phyloP scores from a whole-genome alignment of 30 jellyfish, hydroid and myxozoan genomes.

The Hydractinia symbiolongicarpus region DNA sequence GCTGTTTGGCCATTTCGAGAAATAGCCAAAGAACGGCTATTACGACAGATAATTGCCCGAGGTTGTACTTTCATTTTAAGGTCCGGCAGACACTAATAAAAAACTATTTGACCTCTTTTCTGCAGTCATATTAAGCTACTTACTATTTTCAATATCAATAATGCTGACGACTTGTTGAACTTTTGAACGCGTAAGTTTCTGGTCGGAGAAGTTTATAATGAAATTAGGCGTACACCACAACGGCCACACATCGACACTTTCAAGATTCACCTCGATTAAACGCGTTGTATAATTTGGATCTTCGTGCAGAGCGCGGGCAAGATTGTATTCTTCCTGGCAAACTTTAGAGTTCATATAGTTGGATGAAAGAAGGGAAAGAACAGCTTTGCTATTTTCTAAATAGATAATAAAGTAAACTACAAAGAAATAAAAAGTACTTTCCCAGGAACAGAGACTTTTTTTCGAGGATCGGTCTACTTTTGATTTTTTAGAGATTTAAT shows the following conservation, averaged over 20 bases:
- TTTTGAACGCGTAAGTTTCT: background rate
- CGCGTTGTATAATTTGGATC: constrained; percentile 55
- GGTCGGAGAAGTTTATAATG: constrained; percentile 33
- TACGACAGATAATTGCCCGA: no score
- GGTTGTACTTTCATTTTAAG: no score
- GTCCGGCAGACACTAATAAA: no score
- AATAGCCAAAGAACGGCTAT: no score
- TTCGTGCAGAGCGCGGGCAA: constrained; percentile 63
- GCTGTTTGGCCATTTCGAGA: no score
- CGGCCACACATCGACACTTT: constrained; percentile 53
- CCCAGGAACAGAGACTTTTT: background rate
- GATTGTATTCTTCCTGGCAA: constrained; percentile 92
- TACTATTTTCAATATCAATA: no score
- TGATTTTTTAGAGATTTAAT: no score
- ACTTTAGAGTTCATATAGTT: constrained; percentile 67
- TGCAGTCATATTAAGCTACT: no score
- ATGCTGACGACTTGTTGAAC: no score
- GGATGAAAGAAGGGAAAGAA: constrained; percentile 68
- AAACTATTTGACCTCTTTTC: no score
- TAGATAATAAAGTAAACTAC: background rate
- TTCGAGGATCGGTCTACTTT: no score
- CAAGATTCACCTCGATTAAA: constrained; percentile 46
- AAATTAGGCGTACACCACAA: constrained; percentile 57
- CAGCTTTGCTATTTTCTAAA: constrained; percentile 53
- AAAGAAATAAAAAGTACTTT: background rate